Evolutionary conservation across 2,113 vertebrate genomes (phyloP), one percentile per base, ranked within the genome.

Genomic region (Coptodon rendalli): DNA sequence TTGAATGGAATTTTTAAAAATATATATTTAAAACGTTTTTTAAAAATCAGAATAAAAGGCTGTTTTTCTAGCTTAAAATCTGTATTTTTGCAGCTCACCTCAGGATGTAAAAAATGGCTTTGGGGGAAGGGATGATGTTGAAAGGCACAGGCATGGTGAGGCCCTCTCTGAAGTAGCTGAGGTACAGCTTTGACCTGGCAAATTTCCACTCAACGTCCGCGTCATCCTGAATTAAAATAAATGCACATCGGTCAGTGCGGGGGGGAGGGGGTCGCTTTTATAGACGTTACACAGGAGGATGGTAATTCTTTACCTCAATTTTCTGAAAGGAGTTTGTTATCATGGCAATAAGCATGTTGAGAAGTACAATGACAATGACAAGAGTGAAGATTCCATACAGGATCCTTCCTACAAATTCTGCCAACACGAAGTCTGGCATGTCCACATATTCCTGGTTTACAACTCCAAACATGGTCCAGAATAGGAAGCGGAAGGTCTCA

Each of bases 321-420:
- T 98, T 98, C 96, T 98, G 98, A 91, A 98, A 98, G 88, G 97
- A 98, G 95, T 97, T 98, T 87, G 97, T 98, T 95, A 98, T 98
- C 97, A 98, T 98, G 86, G 97, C 98, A 17, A 98, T 96, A 3
- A 98, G 97, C 97, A 98, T 98, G 95, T 98, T 98, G 85, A 98
- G 97, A 12, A 98, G 96, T 11, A 98, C 97, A 6, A 98, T 97
- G 89, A 98, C 98, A 36, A 98, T 98, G 86, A 98, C 79, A 0
- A 98, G 97, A 34, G 97, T 98, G 90, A 97, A 98, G 94, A 98
- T 95, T 10, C 98, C 97, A 1, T 98, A 98, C 8, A 98, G 94
- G 45, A 97, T 92, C 61, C 96, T 93, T 29, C 97, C 98, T 3
- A 97, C 96, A 53, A 97, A 96, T 90, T 98, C 96, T 0, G 97